phyloP scores from a whole-genome alignment of 1,140 invertebrate genomes.

The Drosophila paulistorum region DNA sequence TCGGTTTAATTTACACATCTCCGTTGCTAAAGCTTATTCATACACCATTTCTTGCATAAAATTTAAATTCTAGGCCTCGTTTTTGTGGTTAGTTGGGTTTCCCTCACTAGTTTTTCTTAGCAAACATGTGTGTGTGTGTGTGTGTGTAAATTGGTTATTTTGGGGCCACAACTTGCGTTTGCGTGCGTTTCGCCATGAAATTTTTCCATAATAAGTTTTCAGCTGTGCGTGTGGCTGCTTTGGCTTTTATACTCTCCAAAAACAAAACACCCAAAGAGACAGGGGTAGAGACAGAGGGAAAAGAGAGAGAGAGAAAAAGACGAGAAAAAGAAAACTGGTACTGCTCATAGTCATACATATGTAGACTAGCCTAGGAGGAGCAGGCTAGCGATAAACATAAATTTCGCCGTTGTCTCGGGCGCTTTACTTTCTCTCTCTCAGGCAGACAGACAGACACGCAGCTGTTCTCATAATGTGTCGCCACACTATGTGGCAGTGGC shows the following conservation, averaged over 20 bases:
- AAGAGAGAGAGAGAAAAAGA: neutral
- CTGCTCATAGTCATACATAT: conserved; percentile 1
- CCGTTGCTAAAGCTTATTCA: neutral
- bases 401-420: conserved; percentile 64
- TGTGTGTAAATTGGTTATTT: conserved; percentile 42
- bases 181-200: conserved; percentile 57
- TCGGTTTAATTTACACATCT: neutral
- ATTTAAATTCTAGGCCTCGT: conserved; percentile 62
- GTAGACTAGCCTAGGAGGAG: neutral
- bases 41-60: conserved; percentile 24
- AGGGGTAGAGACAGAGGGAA: neutral
- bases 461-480: conserved; percentile 49
- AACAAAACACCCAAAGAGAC: too few species aligned
- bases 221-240: conserved; percentile 40
- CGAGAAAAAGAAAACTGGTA: conserved; percentile 60
- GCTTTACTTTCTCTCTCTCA: conserved; percentile 65
- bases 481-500: neutral
- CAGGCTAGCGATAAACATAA: conserved; percentile 65
- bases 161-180: conserved; percentile 34
- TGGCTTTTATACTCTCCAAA: conserved; percentile 14
- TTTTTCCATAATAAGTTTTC: conserved; percentile 51
- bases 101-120: conserved; percentile 39
- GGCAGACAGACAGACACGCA: conserved; percentile 42
- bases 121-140: conserved; percentile 2
- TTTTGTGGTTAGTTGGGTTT: conserved; percentile 45